Percentiles rank a stretch among this genome's conserved stretches.
Conservation (phyloP, 2,113 vertebrate species). For the Passer montanus region DNA sequence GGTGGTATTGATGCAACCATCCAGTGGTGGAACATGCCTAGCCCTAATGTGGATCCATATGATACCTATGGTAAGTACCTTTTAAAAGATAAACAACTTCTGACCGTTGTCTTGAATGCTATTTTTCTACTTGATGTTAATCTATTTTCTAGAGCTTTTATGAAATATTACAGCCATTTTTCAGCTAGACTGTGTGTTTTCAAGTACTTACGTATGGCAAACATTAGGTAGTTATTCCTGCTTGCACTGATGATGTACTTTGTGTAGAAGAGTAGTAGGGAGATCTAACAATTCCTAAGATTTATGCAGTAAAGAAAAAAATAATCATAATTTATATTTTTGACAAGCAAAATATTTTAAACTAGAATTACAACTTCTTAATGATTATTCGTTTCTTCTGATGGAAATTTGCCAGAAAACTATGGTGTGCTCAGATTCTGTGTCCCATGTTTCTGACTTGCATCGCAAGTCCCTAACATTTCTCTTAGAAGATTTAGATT, state of each 20-base stretch:
- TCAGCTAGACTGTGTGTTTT: background rate
- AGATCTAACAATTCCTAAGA: background rate
- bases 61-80: conserved; percentile 89
- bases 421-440: background rate
- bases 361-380: background rate
- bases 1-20: conserved; percentile 94
- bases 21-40: conserved; percentile 98
- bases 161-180: background rate
- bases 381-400: background rate
- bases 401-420: background rate
- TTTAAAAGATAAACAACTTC: background rate
- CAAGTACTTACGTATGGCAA: background rate
- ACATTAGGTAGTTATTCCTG: background rate
- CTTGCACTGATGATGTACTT: background rate
- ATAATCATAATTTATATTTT: background rate
- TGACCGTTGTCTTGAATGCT: background rate
- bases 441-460: background rate
- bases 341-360: background rate
- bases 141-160: background rate
- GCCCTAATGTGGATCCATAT: conserved; percentile 95
- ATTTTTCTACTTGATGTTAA: background rate
- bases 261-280: background rate
- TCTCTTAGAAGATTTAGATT: too few species aligned
- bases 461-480: background rate
- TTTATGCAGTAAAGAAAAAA: background rate